Evolutionary conservation across 2,888 invertebrate genomes (phyloP), one percentile per base, ranked within the genome.

Genomic region (Auanema sp.): DNA sequence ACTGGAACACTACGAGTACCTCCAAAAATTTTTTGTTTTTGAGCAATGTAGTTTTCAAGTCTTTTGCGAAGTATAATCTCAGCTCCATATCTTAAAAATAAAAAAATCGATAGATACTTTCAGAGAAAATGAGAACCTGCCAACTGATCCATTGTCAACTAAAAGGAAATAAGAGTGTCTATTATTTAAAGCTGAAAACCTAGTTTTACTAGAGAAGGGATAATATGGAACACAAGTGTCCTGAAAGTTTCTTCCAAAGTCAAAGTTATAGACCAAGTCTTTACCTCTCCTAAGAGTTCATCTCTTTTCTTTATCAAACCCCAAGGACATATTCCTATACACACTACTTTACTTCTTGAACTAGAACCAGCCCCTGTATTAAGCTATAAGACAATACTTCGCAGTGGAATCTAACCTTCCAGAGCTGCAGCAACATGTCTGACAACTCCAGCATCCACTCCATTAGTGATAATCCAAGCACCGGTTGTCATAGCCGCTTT

Each of bases 251-350:
- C 5, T 55, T 25, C 18, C 52, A n/a, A 12, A 50, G n/a, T 14
- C 21, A 5, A 58, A 25, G 55, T 41, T n/a, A 43, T 21, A 3
- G 25, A 16, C 5, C 25, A 41, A 8, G 40, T 14, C 16, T 10
- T 50, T 10, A 68, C 74, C 60, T 53, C 58, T 52, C 81, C 81
- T 8, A 76, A 56, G 3, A 81, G 71, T 11, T 75, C 79, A 8
- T 79, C 79, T 33, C 79, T 56, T 52, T 80, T 78, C 62, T 80
- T 79, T 57, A 97, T 91, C 80, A 97, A 92, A 65, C 97, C 97
- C 97, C 97, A 98, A 4, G 97, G 96, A 0, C 96, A 94, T 75
- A 98, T 93, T 25, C 97, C 98, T 82, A 98, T 92, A 84, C 94
- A 93, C 79, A 97, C 92, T 41, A 96, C 85, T 43, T 77, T 78